A percentile compares a stretch with the other conserved stretches of the same genome.
phyloP scores from a whole-genome alignment of 1,140 invertebrate genomes.

The Bombus affinis region DNA sequence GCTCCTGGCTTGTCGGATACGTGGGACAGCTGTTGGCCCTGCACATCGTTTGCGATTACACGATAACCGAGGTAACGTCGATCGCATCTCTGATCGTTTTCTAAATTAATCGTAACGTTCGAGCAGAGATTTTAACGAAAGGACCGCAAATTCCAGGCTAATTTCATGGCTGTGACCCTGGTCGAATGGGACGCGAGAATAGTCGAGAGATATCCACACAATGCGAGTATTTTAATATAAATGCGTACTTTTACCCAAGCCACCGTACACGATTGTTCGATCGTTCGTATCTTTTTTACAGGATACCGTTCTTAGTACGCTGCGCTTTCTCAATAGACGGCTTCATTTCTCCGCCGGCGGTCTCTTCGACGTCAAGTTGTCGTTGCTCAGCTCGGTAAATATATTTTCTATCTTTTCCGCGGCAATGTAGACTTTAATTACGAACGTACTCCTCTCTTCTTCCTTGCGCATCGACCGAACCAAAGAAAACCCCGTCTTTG shows the following conservation, averaged over 20 bases:
- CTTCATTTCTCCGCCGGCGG: slow-evolving; percentile 77
- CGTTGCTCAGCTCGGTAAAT: slow-evolving; percentile 76
- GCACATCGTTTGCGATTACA: slow-evolving; percentile 70
- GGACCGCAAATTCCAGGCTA: slow-evolving; percentile 68
- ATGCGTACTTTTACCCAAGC: too few species aligned
- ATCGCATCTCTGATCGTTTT: neutral
- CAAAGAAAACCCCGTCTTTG: neutral
- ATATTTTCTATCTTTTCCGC: neutral
- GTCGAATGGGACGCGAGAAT: slow-evolving; percentile 64
- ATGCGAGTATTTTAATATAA: slow-evolving; percentile 32
- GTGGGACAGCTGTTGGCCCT: slow-evolving; percentile 70
- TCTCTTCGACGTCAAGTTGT: slow-evolving; percentile 77
- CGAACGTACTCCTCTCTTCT: neutral
- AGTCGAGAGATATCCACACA: slow-evolving; percentile 11
- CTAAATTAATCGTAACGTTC: neutral
- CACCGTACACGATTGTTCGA: neutral
- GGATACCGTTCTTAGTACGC: slow-evolving; percentile 60
- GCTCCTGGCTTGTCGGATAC: slow-evolving; percentile 68
- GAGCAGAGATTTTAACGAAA: neutral
- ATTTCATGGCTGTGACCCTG: slow-evolving; percentile 66
- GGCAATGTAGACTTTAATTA: neutral
- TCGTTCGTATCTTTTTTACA: neutral
- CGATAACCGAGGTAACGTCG: slow-evolving; percentile 67
- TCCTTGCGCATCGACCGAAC: too few species aligned
- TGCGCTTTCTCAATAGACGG: slow-evolving; percentile 74